phyloP scores from a whole-genome alignment of 2,797 vertebrate genomes.

The Neosilurus hyrtlii region DNA sequence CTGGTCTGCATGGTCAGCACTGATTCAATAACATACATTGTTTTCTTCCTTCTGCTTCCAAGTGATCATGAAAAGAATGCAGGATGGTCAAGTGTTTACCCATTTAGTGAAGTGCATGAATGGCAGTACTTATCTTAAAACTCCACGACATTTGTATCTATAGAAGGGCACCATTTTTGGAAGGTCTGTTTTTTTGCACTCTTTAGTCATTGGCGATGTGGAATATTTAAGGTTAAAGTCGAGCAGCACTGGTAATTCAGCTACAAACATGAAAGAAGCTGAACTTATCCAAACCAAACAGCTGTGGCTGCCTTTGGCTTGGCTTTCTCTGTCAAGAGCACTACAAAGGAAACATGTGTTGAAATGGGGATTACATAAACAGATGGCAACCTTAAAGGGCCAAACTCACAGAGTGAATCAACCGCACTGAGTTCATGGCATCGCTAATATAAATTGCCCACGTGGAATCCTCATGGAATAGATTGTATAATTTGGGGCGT shows the following conservation, averaged over 20 bases:
- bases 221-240: slow-evolving; percentile 53
- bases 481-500: background rate
- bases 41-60: background rate
- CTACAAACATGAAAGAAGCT: slow-evolving; percentile 44
- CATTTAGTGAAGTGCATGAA: slow-evolving; percentile 12
- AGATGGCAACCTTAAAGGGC: slow-evolving; percentile 40
- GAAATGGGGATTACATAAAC: slow-evolving; percentile 56
- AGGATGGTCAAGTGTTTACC: slow-evolving; percentile 16
- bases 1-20: slow-evolving; percentile 13
- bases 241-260: slow-evolving; percentile 65
- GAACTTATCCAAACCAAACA: slow-evolving; percentile 47
- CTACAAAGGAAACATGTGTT: slow-evolving; percentile 56
- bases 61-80: slow-evolving; percentile 22
- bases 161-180: background rate
- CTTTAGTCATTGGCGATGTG: slow-evolving; percentile 38
- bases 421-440: slow-evolving; percentile 11
- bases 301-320: slow-evolving; percentile 52
- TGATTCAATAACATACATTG: slow-evolving; percentile 22
- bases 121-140: background rate
- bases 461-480: slow-evolving; percentile 23
- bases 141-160: background rate
- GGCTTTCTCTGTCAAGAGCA: slow-evolving; percentile 36
- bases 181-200: slow-evolving; percentile 9
- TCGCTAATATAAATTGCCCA: slow-evolving; percentile 16
- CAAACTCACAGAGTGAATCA: slow-evolving; percentile 8